Evolutionary conservation across 2,797 vertebrate species (phyloP), one percentile per base, ranked within the genome.

Genomic region (Champsocephalus esox): DNA sequence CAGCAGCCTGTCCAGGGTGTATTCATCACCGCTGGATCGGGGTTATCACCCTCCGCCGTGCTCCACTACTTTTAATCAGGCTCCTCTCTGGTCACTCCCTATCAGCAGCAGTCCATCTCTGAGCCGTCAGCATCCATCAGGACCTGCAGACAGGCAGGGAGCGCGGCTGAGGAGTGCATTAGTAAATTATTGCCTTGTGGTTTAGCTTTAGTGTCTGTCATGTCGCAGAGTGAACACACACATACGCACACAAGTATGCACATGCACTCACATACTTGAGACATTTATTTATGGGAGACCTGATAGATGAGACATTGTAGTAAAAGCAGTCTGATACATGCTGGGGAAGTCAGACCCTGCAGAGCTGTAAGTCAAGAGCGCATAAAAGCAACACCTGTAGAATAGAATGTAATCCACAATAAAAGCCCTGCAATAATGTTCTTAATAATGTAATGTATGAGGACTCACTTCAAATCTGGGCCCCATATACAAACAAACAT

Each of bases 41-140:
- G 95, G 96, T 97, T 96, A 97, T 98, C 97, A 90, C 89, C 90
- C 80, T 86, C 89, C 76, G 86, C 94, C 92, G 92, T 94, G 95
- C 95, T 96, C 95, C 96, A 96, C 95, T 90, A 94, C 93, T 93
- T 96, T 96, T 96, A 96, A 96, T 94, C 95, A 96, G 95, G 94
- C 95, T 95, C 92, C 94, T 91, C 91, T 92, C 84, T 73, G 93
- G 94, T 92, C 95, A 95, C 95, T 96, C 96, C 96, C 96, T 96
- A 96, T 97, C 96, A 96, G 95, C 94, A 92, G 91, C 91, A 87
- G 94, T 94, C 95, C 92, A 95, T 94, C 93, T 93, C 93, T 93
- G 94, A 83, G 87, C 87, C 63, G 87, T 88, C 93, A 71, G 91
- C 94, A 96, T 97, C 95, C 95, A 96, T 97, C 96, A 96, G n/a